Base-by-base conservation (phyloP, 2,797 vertebrate genomes). In the Hephaestus fuliginosus region DNA sequence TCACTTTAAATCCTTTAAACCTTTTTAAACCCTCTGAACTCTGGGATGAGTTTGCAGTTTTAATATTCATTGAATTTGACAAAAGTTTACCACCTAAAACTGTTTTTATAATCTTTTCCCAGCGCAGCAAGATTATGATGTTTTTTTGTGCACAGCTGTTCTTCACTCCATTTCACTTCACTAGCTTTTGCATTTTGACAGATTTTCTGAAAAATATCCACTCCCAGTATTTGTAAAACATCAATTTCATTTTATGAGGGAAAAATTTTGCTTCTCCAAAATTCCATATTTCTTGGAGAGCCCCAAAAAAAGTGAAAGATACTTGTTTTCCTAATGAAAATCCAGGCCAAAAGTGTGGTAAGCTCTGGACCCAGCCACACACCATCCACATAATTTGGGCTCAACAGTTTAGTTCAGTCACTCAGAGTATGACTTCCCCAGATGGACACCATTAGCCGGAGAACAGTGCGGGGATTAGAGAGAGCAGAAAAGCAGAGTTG, bases 391-490 rank as follows among this genome's bases (percentile, higher is more conserved):
- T 80, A 68, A 83, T 82, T 83, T 57, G 30, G 63, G 15, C 69
- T 85, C 61, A 78, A 82, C 61, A 58, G 78, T 85, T 85, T 53
- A 41, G 49, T 73, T 85, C 60, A 78, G 11, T 70, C 70, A 22
- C 49, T 81, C 14, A 49, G 68, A 78, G 63, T 72, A 87, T n/a
- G 61, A 75, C 58, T 83, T 89, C 77, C 63, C 86, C 91, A 93
- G 82, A 89, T 92, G 88, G 82, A 73, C 72, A 13, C 70, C 61
- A 89, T 88, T 88, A 92, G 76, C 56, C 68, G 58, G 41, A 28
- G 64, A 73, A 68, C 46, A 83, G 69, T 36, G 58, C 22, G 55
- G 64, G 66, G 74, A 85, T 90, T 94, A 90, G 63, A 86, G 86
- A 62, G 81, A 78, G 76, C 76, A 76, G 46, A 76, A 70, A 71